phyloP scores from a whole-genome alignment of 2,113 vertebrate species.

The Tangachromis dhanisi region DNA sequence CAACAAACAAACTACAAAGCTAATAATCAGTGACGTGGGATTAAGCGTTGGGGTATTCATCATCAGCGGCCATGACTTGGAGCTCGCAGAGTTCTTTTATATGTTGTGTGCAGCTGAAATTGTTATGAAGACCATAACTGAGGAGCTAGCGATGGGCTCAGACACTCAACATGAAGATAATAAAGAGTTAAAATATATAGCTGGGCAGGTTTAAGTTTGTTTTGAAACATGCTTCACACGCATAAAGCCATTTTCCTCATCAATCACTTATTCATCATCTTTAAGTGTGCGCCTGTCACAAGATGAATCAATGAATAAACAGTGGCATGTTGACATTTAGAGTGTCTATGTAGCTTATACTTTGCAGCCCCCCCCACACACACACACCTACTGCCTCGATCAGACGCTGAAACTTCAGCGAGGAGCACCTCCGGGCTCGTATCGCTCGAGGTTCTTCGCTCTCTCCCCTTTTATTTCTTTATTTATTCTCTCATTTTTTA shows the following conservation, averaged over 20 bases:
- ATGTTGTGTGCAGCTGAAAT: background rate
- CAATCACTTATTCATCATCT: background rate
- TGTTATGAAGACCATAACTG: background rate
- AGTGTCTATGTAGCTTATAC: slow-evolving; percentile 27
- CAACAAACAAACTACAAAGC: background rate
- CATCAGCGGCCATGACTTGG: background rate
- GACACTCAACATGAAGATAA: background rate
- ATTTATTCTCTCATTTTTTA: slow-evolving; percentile 92
- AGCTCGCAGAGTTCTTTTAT: background rate
- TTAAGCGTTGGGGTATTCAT: too few relatives aligned
- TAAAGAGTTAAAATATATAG: background rate
- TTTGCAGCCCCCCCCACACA: background rate
- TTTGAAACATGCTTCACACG: background rate
- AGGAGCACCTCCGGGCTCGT: slow-evolving; percentile 62
- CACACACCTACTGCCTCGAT: background rate
- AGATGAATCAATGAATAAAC: slow-evolving; percentile 37
- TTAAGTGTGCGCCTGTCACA: background rate
- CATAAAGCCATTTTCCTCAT: background rate
- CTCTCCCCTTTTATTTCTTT: slow-evolving; percentile 85
- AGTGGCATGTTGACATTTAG: slow-evolving; percentile 41
- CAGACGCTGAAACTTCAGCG: slow-evolving; percentile 20
- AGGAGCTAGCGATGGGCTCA: background rate
- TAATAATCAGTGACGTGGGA: background rate
- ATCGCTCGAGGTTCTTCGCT: slow-evolving; percentile 71
- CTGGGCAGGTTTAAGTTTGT: background rate